Evolutionary conservation across 2,888 invertebrate genomes (phyloP).

Genomic region (Cryptocephalus moraei): DNA sequence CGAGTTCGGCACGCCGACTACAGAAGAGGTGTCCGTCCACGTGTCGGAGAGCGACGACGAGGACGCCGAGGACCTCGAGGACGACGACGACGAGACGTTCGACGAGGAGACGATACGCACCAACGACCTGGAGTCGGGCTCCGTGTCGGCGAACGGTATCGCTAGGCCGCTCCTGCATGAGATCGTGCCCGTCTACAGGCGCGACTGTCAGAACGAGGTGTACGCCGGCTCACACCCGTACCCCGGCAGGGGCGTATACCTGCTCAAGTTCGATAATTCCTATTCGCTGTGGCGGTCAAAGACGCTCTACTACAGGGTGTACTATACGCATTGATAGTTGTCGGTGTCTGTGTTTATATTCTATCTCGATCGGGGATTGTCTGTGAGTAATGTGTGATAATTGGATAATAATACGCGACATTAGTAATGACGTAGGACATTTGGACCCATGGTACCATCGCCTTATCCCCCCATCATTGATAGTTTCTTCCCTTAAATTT

Average conservation of each 20-base stretch:
- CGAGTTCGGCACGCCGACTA: conserved; percentile 88
- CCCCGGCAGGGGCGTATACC: conserved; percentile 94
- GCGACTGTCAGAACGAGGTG: conserved; percentile 94
- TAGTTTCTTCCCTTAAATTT: too few relatives aligned
- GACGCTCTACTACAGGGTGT: conserved; percentile 97
- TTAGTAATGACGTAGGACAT: too few relatives aligned
- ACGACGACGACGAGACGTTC: conserved; percentile 43
- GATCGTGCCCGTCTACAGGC: conserved; percentile 87
- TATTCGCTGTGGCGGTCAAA: conserved; percentile 99
- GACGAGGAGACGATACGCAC: conserved; percentile 34
- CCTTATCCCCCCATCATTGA: too few relatives aligned
- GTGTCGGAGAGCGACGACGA: conserved; percentile 94
- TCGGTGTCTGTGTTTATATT: too few relatives aligned
- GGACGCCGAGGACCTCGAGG: conserved; percentile 56
- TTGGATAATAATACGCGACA: too few relatives aligned
- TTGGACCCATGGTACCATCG: too few relatives aligned
- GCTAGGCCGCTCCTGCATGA: conserved; percentile 59
- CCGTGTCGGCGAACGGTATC: conserved; percentile 23
- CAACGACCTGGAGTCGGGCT: conserved; percentile 52
- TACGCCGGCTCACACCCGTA: conserved; percentile 96
- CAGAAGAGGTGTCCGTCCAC: conserved; percentile 82
- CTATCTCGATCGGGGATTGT: too few relatives aligned
- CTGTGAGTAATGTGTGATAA: too few relatives aligned
- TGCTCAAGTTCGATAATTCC: conserved; percentile 98
- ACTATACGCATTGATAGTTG: conserved; percentile 65